These are phyloP conservation scores for Mayetiola destructor DNA, from an alignment of 2,888 invertebrate genomes.

Conservation along the genomic window DNA sequence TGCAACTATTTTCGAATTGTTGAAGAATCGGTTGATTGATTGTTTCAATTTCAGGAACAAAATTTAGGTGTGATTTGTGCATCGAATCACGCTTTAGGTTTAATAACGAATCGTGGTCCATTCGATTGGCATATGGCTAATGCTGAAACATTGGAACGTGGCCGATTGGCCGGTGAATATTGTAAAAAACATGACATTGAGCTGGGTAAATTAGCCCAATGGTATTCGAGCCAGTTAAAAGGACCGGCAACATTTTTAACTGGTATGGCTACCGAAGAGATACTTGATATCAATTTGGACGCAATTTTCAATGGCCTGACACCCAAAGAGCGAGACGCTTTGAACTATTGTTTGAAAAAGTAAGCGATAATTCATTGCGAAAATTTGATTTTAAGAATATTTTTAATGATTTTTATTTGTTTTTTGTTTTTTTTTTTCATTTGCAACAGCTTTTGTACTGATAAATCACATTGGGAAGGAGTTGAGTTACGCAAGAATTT, in stretches of 20 bases:
- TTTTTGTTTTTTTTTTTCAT: slow-evolving; percentile 21
- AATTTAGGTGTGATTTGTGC: slow-evolving; percentile 74
- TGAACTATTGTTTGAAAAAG: slow-evolving; percentile 48
- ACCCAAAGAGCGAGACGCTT: slow-evolving; percentile 46
- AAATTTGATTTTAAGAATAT: slow-evolving; percentile 17
- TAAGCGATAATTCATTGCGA: slow-evolving; percentile 29
- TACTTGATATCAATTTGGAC: slow-evolving; percentile 49
- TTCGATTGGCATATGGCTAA: slow-evolving; percentile 69
- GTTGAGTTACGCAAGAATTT: slow-evolving; percentile 37
- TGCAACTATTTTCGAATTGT: background rate
- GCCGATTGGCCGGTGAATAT: slow-evolving; percentile 45
- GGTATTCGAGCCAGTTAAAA: slow-evolving; percentile 45
- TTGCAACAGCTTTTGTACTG: slow-evolving; percentile 37
- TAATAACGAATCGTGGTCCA: slow-evolving; percentile 60
- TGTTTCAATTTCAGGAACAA: slow-evolving; percentile 21
- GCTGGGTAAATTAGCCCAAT: slow-evolving; percentile 55
- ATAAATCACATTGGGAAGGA: slow-evolving; percentile 48
- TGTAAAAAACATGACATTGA: slow-evolving; percentile 52
- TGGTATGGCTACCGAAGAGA: slow-evolving; percentile 54
- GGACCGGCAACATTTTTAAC: slow-evolving; percentile 56
- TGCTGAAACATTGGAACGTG: slow-evolving; percentile 44
- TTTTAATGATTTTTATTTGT: background rate
- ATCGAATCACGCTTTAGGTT: slow-evolving; percentile 66
- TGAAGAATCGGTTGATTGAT: background rate
- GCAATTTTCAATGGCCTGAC: slow-evolving; percentile 48